Evolutionary conservation across 2,797 vertebrate genomes (phyloP).

Genomic region (Diglossa cyanea): DNA sequence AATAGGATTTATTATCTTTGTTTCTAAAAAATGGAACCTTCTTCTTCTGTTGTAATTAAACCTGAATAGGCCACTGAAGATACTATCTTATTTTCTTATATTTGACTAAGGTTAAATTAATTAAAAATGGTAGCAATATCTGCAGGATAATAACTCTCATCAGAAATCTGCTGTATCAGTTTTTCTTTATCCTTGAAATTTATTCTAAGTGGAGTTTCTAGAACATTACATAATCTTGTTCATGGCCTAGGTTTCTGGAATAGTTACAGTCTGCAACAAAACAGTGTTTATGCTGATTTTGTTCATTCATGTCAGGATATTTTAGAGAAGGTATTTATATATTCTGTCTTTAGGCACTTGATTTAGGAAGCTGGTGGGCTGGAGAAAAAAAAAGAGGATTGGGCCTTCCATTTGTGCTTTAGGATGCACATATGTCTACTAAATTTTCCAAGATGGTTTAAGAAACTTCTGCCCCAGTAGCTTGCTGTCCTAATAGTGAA

Average conservation of each 20-base stretch:
- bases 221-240: not conserved
- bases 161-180: not conserved
- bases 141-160: not conserved
- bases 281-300: not conserved
- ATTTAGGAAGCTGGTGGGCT: not conserved
- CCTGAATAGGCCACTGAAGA: not conserved
- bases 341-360: not conserved
- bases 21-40: not conserved
- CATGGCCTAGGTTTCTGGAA: not conserved
- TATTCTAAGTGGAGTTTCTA: not conserved
- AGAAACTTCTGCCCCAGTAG: not conserved
- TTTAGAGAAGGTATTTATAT: not conserved
- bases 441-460: not conserved
- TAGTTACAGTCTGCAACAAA: not conserved
- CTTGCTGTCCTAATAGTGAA: not conserved
- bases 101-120: not conserved
- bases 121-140: not conserved
- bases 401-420: not conserved
- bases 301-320: not conserved
- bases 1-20: not conserved
- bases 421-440: not conserved
- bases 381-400: not conserved
- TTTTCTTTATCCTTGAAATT: not conserved
- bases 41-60: not conserved
- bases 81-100: not conserved